Percentiles rank a stretch among this genome's conserved stretches.
phyloP scores from a whole-genome alignment of 1,140 invertebrate species.

The Coboldia fuscipes region DNA sequence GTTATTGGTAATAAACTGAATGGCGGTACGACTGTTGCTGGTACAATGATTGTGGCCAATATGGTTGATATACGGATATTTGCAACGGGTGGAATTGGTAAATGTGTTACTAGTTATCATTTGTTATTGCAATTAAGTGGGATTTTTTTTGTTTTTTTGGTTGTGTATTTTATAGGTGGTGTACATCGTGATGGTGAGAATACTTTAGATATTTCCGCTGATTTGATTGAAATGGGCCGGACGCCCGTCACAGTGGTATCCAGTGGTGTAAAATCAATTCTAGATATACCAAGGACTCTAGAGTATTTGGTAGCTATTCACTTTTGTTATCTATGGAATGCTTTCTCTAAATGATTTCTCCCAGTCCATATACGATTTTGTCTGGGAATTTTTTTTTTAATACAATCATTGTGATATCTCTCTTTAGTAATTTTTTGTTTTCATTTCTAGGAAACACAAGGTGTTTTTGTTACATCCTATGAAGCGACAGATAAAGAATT shows the following conservation, averaged over 20 bases:
- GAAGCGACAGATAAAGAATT: constrained; percentile 27
- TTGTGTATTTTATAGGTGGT: constrained; percentile 77
- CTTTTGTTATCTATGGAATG: neutral
- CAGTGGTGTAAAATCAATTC: constrained; percentile 90
- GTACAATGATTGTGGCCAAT: constrained; percentile 71
- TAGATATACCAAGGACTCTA: constrained; percentile 84
- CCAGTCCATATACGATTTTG: neutral
- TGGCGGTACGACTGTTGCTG: constrained; percentile 93
- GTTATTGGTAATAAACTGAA: constrained; percentile 44
- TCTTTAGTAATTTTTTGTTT: neutral
- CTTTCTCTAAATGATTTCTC: neutral
- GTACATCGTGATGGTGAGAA: constrained; percentile 75
- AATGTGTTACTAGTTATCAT: constrained; percentile 4
- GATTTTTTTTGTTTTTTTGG: constrained; percentile 37
- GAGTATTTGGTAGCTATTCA: constrained; percentile 59
- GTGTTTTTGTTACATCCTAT: constrained; percentile 70
- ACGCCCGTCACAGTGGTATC: constrained; percentile 80
- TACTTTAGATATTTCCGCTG: constrained; percentile 85
- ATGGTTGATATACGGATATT: constrained; percentile 73
- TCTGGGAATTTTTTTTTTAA: constrained; percentile 4
- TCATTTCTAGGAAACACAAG: constrained; percentile 67
- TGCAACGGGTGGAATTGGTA: constrained; percentile 63
- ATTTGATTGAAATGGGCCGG: constrained; percentile 73
- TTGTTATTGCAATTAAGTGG: neutral
- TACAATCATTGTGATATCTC: constrained; percentile 1